Base-by-base conservation (phyloP, 2,113 vertebrate species). In the Rousettus leschenaultii region DNA sequence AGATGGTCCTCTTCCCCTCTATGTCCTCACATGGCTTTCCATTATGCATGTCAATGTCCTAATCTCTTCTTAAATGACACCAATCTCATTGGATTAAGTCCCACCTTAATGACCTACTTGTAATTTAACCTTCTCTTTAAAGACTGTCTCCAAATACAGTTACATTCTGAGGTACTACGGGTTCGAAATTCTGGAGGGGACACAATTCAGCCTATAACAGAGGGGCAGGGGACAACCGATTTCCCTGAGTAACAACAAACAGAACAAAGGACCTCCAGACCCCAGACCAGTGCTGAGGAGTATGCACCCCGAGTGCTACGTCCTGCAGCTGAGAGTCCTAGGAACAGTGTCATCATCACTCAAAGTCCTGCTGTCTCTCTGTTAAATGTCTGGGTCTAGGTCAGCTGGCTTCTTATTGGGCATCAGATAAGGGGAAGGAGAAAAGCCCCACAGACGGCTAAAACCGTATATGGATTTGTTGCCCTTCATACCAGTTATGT, bases 281-380 rank as follows among this genome's bases (percentile, higher is more conserved):
- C 43, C 16, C 18, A 40, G 24, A 33, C 35, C 3, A 13, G 2
- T 83, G n/a, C 74, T 80, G 43, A 22, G 38, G 11, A 53, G 22
- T 28, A 11, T 12, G 18, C 12, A 38, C 26, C 22, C 2, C 18
- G 5, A 40, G 15, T 11, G 5, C 7, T 14, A 33, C 35, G 6
- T 18, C 63, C 22, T 75, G 3, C 13, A 33, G 30, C 7, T 6
- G 30, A 85, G 51, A 68, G 13, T 2, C 5, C 22, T 51, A 1
- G 22, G 16, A 51, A 35, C 0, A 15, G 8, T 18, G 10, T 15
- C n/a, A 10, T 7, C 7, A 24, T n/a, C 3, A n/a, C 19, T 38
- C 0, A 30, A 45, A 68, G 4, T 24, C 22, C 45, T 40, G 5
- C 9, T 22, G 5, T 53, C 6, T 38, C 22, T 94, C 3, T 40